Conservation (phyloP, 2,113 vertebrate species). For the Carlito syrichta region DNA sequence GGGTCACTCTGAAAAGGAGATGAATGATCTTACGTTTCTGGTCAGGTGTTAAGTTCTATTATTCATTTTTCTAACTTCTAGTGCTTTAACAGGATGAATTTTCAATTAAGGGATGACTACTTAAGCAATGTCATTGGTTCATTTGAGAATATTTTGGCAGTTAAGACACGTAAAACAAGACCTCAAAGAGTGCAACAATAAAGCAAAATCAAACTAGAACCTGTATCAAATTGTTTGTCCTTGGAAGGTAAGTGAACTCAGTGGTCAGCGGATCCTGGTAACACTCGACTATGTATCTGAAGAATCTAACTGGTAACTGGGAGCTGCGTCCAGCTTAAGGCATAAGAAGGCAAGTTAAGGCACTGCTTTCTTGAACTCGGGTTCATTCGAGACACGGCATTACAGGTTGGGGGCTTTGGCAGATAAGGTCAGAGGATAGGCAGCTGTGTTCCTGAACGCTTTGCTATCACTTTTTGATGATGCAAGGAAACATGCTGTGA, state of each 20-base stretch:
- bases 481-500: background rate
- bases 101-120: background rate
- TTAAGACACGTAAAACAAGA: background rate
- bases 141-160: background rate
- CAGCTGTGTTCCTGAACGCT: background rate
- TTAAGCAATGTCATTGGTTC: background rate
- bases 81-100: background rate
- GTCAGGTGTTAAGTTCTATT: background rate
- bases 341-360: background rate
- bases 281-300: background rate
- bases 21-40: background rate
- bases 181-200: background rate
- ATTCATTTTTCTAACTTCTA: constrained; percentile 8
- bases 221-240: background rate
- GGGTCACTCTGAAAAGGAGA: background rate
- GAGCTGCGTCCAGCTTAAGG: background rate
- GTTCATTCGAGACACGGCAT: background rate
- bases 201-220: background rate
- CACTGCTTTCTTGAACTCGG: background rate
- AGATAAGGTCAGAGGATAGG: background rate
- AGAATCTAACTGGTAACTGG: background rate
- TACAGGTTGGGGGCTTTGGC: background rate
- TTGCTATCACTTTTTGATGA: background rate
- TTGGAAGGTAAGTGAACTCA: background rate
- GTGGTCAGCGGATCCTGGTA: background rate